A percentile compares a stretch with the other conserved stretches of the same genome.
Conservation (phyloP, 2,797 vertebrate genomes). For the Falco berigora region DNA sequence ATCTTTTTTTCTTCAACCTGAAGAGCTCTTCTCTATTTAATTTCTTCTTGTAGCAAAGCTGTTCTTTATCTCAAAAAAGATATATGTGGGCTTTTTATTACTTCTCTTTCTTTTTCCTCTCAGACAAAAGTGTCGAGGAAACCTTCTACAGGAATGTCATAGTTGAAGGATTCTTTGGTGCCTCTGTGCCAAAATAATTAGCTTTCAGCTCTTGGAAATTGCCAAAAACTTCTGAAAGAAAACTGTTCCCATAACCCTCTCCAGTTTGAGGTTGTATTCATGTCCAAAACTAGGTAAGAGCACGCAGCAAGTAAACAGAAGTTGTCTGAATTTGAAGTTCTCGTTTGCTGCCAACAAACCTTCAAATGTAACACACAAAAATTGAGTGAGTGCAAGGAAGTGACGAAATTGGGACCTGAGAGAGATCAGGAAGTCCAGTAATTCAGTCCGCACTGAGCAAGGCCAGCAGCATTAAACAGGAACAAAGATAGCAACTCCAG, state of each 20-base stretch:
- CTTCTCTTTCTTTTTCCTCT: neutral
- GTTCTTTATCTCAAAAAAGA: neutral
- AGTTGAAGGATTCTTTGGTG: neutral
- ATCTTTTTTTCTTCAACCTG: neutral
- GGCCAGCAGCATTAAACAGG: neutral
- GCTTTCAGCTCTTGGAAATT: neutral
- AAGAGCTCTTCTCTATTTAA: neutral
- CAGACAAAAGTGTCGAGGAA: neutral
- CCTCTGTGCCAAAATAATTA: slow-evolving; percentile 3
- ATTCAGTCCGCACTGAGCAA: neutral
- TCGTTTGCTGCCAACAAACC: neutral
- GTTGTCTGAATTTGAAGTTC: neutral
- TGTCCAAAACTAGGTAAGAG: neutral
- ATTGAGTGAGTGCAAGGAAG: neutral
- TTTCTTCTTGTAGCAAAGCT: neutral
- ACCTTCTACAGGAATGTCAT: neutral
- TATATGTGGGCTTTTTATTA: neutral
- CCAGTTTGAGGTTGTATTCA: neutral
- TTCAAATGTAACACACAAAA: neutral
- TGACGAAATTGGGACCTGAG: neutral
- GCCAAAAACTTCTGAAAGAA: neutral
- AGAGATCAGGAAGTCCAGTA: slow-evolving; percentile 27
- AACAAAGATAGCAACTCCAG: neutral
- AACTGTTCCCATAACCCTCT: neutral
- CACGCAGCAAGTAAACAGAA: neutral